These are phyloP conservation scores for Sphaerodactylus townsendi DNA, from an alignment of 2,113 vertebrate species.

Conservation along the genomic window DNA sequence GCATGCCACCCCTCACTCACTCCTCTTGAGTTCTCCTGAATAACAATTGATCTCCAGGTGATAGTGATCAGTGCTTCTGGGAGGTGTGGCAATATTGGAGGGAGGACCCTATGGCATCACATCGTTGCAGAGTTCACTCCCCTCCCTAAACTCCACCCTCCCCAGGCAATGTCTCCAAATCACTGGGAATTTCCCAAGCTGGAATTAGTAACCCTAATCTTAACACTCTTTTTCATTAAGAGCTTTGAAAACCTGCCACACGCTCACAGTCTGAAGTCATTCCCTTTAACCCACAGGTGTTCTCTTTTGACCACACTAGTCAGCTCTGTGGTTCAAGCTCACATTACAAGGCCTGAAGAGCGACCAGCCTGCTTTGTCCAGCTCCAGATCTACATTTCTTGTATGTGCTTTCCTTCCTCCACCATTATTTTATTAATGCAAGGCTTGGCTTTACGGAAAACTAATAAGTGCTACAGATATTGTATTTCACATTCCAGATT, in stretches of 20 bases:
- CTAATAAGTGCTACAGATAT: not conserved
- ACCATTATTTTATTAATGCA: not conserved
- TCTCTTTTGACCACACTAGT: accelerated
- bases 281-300: not conserved
- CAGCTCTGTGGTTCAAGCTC: not conserved
- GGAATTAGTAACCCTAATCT: too few species aligned
- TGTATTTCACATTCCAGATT: not conserved
- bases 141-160: too few species aligned
- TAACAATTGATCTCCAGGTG: too few species aligned
- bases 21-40: too few species aligned
- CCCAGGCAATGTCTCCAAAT: too few species aligned
- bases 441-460: not conserved
- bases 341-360: not conserved
- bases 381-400: not conserved
- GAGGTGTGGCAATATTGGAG: too few species aligned
- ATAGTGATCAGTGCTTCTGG: too few species aligned
- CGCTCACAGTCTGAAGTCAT: accelerated
- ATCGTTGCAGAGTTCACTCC: too few species aligned
- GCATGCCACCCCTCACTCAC: too few species aligned
- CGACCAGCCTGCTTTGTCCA: not conserved
- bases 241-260: not conserved
- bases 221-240: accelerated
- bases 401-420: not conserved
- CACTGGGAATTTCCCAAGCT: too few species aligned
- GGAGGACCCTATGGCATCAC: too few species aligned